Base-by-base conservation (phyloP, 2,888 invertebrate species). In the Leptopterna dolabrata region DNA sequence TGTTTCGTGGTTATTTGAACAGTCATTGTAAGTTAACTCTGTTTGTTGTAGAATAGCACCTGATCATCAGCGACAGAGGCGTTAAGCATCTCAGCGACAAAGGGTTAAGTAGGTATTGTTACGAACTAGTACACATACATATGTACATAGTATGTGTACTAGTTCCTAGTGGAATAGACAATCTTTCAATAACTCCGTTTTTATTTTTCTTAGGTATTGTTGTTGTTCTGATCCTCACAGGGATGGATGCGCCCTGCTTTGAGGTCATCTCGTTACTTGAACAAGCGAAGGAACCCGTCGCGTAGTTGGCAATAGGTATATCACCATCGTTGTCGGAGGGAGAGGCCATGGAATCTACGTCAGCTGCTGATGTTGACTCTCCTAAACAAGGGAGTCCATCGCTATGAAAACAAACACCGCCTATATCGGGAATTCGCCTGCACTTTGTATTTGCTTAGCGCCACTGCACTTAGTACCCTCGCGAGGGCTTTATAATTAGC, bases 311-410 rank as follows among this genome's bases (percentile, higher is more conserved):
- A 9, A 63, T 11, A 11, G 63, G 3, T 2, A 4, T 24, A 63
- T 63, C 63, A 63, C 63, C 63, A 1, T 63, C 24, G 63, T 63
- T 63, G 24, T 24, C 63, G 63, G 11, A 27, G 11, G 55, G 55
- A 19, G n/a, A 14, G 36, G 36, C n/a, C 51, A 19, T 24, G 24
- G 63, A 24, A 9, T 11, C 24, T 6, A 63, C 24, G 73, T 73
- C 73, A 73, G 73, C 36, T 41, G 73, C 16, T 7, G n/a, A 16
- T 73, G 73, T 73, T 73, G 73, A 73, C 73, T 73, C 73, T 16
- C 16, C 73, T 73, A 73, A 73, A 73, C 73, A 73, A 73, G n/a
- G 73, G 41, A 73, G 73, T 30, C 73, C 41, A 30, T n/a, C 73
- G 0, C 73, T 1, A 24, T 24, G 73, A 41, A 73, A 73, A 73